phyloP scores from a whole-genome alignment of 2,113 vertebrate genomes.

The Catharus fuscescens region DNA sequence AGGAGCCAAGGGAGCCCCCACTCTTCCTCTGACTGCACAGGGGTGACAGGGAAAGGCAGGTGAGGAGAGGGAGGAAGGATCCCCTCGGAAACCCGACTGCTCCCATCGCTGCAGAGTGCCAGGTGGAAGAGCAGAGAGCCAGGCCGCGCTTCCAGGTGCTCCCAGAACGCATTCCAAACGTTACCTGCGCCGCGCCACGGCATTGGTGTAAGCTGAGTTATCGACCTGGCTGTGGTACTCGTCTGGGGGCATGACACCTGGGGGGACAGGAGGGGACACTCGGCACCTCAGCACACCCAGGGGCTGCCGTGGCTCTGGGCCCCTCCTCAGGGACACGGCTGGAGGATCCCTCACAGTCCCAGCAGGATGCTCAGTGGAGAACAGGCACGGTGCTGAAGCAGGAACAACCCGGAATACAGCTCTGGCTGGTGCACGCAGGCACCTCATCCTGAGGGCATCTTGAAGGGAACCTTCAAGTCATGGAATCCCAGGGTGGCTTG shows the following conservation, averaged over 20 bases:
- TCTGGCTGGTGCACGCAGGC: background rate
- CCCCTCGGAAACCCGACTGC: fast-evolving
- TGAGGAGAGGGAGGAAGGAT: fast-evolving
- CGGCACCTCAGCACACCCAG: background rate
- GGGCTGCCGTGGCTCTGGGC: fast-evolving
- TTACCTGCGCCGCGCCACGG: constrained; percentile 86
- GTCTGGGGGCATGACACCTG: constrained; percentile 95
- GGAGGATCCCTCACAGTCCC: fast-evolving
- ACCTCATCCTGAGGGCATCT: background rate
- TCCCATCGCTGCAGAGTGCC: background rate
- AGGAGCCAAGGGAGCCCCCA: fast-evolving
- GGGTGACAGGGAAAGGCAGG: background rate
- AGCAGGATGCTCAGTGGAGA: fast-evolving
- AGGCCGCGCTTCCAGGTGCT: background rate
- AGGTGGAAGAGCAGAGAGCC: background rate
- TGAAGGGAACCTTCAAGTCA: background rate
- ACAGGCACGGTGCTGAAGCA: fast-evolving
- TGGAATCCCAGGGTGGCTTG: background rate
- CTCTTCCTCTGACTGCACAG: no score
- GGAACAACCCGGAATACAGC: background rate
- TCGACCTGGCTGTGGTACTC: constrained; percentile 85
- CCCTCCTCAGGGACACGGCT: fast-evolving
- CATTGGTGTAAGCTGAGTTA: constrained; percentile 94
- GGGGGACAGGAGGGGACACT: background rate
- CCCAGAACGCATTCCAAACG: fast-evolving